A percentile compares a stretch with the other conserved stretches of the same genome.
Conservation (phyloP, 2,797 vertebrate species). For the Sciaenops ocellatus region DNA sequence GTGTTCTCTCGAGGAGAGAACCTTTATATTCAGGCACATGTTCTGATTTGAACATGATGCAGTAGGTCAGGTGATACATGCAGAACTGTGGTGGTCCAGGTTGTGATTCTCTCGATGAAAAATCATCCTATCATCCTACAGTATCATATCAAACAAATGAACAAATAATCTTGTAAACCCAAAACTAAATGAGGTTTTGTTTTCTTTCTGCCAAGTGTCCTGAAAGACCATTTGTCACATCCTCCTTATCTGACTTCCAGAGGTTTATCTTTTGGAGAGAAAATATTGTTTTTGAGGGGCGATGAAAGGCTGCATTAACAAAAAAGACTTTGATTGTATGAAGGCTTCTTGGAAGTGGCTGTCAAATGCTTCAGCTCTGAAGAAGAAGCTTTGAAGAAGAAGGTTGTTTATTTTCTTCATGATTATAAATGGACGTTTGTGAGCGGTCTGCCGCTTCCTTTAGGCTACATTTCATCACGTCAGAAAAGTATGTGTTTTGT, state of each 20-base stretch:
- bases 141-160: constrained; percentile 40
- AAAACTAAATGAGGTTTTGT: constrained; percentile 53
- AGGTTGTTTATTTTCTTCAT: constrained; percentile 42
- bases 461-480: constrained; percentile 28
- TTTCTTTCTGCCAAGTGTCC: constrained; percentile 31
- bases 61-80: not conserved
- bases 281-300: constrained; percentile 16
- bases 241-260: constrained; percentile 50
- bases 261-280: constrained; percentile 48
- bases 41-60: not conserved
- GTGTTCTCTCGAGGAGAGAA: not conserved
- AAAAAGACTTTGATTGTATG: constrained; percentile 36
- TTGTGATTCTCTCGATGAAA: not conserved
- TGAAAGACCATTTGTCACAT: constrained; percentile 58
- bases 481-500: not conserved
- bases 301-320: constrained; percentile 25
- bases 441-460: constrained; percentile 24
- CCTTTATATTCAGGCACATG: not conserved
- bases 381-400: constrained; percentile 37
- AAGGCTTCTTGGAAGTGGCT: constrained; percentile 39
- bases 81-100: not conserved
- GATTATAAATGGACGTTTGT: constrained; percentile 29
- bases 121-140: constrained; percentile 14
- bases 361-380: constrained; percentile 33
- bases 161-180: constrained; percentile 34